These are phyloP conservation scores for Lates calcarifer DNA, from an alignment of 2,113 vertebrate genomes.

Conservation along the genomic window DNA sequence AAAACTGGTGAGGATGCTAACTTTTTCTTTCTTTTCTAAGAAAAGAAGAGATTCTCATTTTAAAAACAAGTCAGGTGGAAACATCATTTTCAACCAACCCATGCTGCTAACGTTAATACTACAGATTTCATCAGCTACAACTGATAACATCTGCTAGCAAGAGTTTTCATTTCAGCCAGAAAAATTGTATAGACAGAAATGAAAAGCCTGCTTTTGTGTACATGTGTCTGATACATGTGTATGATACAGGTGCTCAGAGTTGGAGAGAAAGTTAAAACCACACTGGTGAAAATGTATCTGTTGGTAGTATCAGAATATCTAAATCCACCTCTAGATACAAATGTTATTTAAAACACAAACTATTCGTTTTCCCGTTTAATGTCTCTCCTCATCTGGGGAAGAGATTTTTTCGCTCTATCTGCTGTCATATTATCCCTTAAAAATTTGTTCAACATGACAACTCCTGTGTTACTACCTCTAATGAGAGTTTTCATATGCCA, in stretches of 20 bases:
- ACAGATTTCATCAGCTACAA: neutral
- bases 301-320: too few species aligned
- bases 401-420: neutral
- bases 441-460: slow-evolving; percentile 14
- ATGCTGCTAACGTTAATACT: neutral
- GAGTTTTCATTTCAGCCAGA: neutral
- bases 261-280: neutral
- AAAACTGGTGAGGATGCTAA: neutral
- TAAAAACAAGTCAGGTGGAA: neutral
- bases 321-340: too few species aligned
- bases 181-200: neutral
- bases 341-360: too few species aligned
- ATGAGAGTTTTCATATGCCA: slow-evolving; percentile 45
- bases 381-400: neutral
- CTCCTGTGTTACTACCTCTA: slow-evolving; percentile 23
- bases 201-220: neutral
- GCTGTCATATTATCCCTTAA: slow-evolving; percentile 4
- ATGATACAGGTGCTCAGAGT: too few species aligned
- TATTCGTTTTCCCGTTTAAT: slow-evolving; percentile 14
- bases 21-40: neutral
- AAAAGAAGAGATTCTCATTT: neutral
- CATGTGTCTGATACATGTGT: too few species aligned
- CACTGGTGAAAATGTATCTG: too few species aligned
- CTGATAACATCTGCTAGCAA: neutral
- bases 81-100: neutral